Percentiles rank a stretch among this genome's conserved stretches.
Conservation (phyloP, 2,113 vertebrate genomes). For the Bubo scandiacus region DNA sequence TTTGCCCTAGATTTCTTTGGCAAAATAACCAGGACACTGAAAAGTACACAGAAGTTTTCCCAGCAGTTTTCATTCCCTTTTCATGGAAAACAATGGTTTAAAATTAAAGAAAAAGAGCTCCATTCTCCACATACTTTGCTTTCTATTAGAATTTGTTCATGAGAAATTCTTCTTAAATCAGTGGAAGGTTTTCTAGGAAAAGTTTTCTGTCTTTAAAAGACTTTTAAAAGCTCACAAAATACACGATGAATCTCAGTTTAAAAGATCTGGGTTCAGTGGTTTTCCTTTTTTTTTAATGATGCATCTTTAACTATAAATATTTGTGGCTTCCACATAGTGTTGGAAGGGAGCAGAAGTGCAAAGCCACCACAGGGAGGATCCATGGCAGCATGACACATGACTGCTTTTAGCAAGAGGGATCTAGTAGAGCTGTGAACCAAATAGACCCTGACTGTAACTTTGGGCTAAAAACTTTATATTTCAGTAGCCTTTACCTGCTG, state of each 20-base stretch:
- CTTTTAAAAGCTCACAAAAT: background rate
- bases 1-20: constrained; percentile 54
- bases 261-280: background rate
- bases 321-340: background rate
- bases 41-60: constrained; percentile 50
- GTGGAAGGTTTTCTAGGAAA: background rate
- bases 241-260: background rate
- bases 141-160: background rate
- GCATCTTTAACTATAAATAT: background rate
- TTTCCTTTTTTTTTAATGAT: background rate
- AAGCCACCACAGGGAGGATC: background rate
- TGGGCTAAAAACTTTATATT: background rate
- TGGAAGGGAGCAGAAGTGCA: background rate
- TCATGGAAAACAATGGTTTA: background rate
- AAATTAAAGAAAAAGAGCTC: background rate
- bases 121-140: background rate
- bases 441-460: background rate
- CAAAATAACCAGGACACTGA: constrained; percentile 39
- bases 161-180: background rate
- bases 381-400: background rate
- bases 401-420: background rate
- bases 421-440: background rate
- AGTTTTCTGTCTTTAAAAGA: background rate
- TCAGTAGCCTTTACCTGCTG: background rate
- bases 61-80: constrained; percentile 8